Percentiles rank a stretch among this genome's conserved stretches.
Conservation (phyloP, 2,888 invertebrate genomes). For the Pollenia amentaria region DNA sequence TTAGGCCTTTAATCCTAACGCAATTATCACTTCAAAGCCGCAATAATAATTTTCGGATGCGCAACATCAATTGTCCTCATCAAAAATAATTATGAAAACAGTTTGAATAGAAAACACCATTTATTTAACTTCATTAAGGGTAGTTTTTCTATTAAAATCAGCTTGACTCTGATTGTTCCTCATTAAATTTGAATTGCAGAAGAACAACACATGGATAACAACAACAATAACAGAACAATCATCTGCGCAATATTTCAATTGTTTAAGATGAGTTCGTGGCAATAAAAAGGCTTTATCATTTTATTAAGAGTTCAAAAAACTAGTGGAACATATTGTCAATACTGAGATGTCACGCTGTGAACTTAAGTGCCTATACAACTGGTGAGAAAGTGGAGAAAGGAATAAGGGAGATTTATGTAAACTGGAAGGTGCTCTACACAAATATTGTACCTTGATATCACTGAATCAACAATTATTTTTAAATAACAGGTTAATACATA, state of each 20-base stretch:
- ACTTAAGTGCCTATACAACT: slow-evolving; percentile 60
- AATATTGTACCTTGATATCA: background rate
- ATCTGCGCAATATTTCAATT: slow-evolving; percentile 78
- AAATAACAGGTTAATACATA: too few species aligned
- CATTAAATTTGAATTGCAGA: slow-evolving; percentile 19
- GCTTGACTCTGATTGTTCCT: slow-evolving; percentile 61
- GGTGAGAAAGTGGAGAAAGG: slow-evolving; percentile 10
- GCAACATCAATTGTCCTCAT: slow-evolving; percentile 77
- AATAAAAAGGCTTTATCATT: slow-evolving; percentile 75
- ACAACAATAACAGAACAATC: slow-evolving; percentile 65
- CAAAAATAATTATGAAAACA: slow-evolving; percentile 54
- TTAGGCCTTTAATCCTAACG: too few species aligned
- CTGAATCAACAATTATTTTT: too few species aligned
- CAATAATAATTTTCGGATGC: slow-evolving; percentile 82
- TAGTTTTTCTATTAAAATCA: slow-evolving; percentile 53
- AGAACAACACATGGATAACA: slow-evolving; percentile 28
- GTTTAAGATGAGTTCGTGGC: slow-evolving; percentile 37
- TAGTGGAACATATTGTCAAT: background rate
- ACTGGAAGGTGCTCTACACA: background rate
- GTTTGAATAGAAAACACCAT: slow-evolving; percentile 64
- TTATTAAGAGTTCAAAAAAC: slow-evolving; percentile 56
- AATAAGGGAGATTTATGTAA: background rate
- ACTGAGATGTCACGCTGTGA: slow-evolving; percentile 60
- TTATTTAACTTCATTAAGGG: slow-evolving; percentile 54
- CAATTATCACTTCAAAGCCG: slow-evolving; percentile 77